phyloP scores from a whole-genome alignment of 2,113 vertebrate genomes.

The Ammodytes marinus region DNA sequence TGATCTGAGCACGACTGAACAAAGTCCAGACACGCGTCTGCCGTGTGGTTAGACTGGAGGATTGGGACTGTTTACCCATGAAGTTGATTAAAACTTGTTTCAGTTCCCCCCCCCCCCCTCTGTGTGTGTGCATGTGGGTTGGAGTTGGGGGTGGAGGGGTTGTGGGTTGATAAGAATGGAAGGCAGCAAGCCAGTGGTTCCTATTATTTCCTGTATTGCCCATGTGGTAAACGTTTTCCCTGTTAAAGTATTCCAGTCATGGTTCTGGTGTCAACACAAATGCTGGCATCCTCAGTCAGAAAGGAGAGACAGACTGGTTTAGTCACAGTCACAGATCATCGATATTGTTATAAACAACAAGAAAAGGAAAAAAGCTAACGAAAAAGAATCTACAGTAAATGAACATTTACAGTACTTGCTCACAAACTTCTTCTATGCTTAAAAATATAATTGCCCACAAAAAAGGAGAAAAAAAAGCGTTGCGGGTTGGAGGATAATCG shows the following conservation, averaged over 20 bases:
- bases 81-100: slow-evolving; percentile 24
- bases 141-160: neutral
- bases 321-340: slow-evolving; percentile 7
- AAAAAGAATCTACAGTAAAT: too few species aligned
- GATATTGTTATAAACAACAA: neutral
- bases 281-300: slow-evolving; percentile 14
- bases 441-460: too few species aligned
- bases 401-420: too few species aligned
- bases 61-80: slow-evolving; percentile 27
- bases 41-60: slow-evolving; percentile 6
- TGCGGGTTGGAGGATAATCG: too few species aligned
- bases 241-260: slow-evolving; percentile 35
- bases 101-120: slow-evolving; percentile 7
- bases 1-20: neutral
- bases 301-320: slow-evolving; percentile 25
- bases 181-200: slow-evolving; percentile 37
- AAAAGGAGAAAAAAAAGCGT: too few species aligned
- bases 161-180: slow-evolving; percentile 24
- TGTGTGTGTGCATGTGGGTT: slow-evolving; percentile 8
- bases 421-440: too few species aligned
- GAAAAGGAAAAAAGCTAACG: too few species aligned
- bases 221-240: slow-evolving; percentile 55
- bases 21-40: slow-evolving; percentile 4
- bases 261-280: slow-evolving; percentile 44
- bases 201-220: slow-evolving; percentile 48